Evolutionary conservation across 1,140 invertebrate genomes (phyloP).

Genomic region (Halotydeus destructor): DNA sequence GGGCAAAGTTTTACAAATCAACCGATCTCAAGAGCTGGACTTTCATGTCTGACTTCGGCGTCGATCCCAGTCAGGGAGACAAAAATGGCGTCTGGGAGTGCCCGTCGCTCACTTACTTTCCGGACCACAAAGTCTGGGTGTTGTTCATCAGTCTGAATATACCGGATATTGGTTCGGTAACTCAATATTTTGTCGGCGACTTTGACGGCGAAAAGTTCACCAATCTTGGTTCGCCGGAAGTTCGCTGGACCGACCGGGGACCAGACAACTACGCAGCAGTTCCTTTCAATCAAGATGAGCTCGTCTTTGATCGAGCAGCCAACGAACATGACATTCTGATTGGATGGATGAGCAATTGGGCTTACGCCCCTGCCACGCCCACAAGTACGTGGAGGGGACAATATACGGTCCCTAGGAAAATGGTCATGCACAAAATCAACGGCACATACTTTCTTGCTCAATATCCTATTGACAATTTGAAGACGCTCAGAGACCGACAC

Average conservation of each 20-base stretch:
- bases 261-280: conserved; percentile 10
- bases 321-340: not conserved
- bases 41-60: conserved; percentile 2
- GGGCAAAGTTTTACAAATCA: conserved; percentile 7
- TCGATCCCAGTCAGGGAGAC: not conserved
- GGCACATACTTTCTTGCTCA: not conserved
- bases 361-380: not conserved
- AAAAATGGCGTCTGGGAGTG: conserved; percentile 9
- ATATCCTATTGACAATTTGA: too few species aligned
- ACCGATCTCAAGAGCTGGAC: conserved; percentile 5
- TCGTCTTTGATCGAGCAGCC: too few species aligned
- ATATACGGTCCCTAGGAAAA: conserved; percentile 2
- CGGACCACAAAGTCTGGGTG: not conserved
- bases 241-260: conserved; percentile 9
- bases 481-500: too few species aligned
- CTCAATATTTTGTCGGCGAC: conserved; percentile 8
- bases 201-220: conserved; percentile 8
- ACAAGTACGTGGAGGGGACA: conserved; percentile 9
- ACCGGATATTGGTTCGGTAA: conserved; percentile 2
- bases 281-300: not conserved
- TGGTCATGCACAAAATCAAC: not conserved
- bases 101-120: not conserved
- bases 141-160: not conserved
- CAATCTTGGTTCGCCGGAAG: not conserved
- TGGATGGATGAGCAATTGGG: conserved; percentile 9